phyloP scores from a whole-genome alignment of 2,797 vertebrate species.

The Sebastes miniatus region DNA sequence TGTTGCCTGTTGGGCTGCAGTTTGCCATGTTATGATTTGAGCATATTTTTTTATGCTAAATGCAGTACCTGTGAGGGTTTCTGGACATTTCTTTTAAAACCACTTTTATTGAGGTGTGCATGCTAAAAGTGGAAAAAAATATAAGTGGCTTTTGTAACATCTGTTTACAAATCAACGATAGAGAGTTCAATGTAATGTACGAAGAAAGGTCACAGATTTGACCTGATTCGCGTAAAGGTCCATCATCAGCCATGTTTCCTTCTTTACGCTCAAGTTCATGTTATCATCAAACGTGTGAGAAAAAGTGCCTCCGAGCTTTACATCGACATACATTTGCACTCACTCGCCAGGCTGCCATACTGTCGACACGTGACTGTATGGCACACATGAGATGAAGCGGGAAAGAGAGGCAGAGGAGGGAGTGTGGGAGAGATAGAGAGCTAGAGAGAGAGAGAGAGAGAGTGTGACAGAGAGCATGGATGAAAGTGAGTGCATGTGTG shows the following conservation, averaged over 20 bases:
- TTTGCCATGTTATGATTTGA: no score
- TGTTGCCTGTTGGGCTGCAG: no score
- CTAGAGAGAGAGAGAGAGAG: neutral
- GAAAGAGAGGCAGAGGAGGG: neutral
- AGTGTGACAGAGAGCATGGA: constrained; percentile 18
- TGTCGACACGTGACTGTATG: constrained; percentile 37
- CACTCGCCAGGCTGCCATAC: neutral
- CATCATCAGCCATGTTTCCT: neutral
- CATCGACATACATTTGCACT: neutral
- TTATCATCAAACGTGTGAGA: neutral
- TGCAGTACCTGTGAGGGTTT: no score
- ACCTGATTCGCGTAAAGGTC: no score
- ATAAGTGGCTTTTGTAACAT: neutral
- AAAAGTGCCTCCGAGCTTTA: neutral
- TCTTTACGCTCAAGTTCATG: neutral
- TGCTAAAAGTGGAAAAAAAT: neutral
- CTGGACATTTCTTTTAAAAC: neutral
- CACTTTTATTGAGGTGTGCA: neutral
- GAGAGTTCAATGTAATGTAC: neutral
- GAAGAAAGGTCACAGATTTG: no score
- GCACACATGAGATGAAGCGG: neutral
- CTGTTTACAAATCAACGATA: neutral
- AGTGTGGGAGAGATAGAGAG: neutral
- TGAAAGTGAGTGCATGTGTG: constrained; percentile 41
- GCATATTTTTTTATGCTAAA: no score